Percentiles rank a stretch among this genome's conserved stretches.
Evolutionary conservation across 2,888 invertebrate genomes (phyloP).

Genomic region (Drosophila austrosaltans): DNA sequence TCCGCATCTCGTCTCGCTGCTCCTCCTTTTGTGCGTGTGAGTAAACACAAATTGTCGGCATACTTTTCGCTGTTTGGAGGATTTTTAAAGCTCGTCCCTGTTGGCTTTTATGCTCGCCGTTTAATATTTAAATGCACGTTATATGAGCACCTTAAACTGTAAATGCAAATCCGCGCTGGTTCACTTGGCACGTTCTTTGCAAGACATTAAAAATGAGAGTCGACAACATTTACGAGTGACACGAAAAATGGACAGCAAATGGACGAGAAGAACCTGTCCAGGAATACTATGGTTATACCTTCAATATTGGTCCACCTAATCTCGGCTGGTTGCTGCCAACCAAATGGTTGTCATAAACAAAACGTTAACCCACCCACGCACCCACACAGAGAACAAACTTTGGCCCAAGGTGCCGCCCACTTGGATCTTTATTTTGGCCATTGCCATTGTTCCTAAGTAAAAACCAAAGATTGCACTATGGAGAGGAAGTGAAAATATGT

Average conservation of each 20-base stretch:
- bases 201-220: conserved; percentile 54
- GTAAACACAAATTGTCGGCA: conserved; percentile 58
- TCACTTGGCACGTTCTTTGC: conserved; percentile 52
- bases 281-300: conserved; percentile 39
- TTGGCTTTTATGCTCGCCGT: conserved; percentile 42
- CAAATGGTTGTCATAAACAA: conserved; percentile 73
- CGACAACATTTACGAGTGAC: conserved; percentile 47
- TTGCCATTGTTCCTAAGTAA: conserved; percentile 25
- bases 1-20: neutral
- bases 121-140: conserved; percentile 49
- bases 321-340: conserved; percentile 56
- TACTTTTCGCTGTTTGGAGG: conserved; percentile 47
- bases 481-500: neutral
- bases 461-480: conserved; percentile 14
- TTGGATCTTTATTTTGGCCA: conserved; percentile 27
- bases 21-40: conserved; percentile 28
- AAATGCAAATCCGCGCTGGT: conserved; percentile 52
- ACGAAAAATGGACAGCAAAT: neutral
- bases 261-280: conserved; percentile 16
- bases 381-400: conserved; percentile 15
- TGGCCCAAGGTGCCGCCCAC: conserved; percentile 57
- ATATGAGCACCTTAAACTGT: conserved; percentile 26
- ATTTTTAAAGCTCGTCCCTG: conserved; percentile 45
- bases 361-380: conserved; percentile 27
- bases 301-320: conserved; percentile 48